Evolutionary conservation across 1,140 invertebrate species (phyloP), one percentile per base, ranked within the genome.

Genomic region (Drosophila truncata): DNA sequence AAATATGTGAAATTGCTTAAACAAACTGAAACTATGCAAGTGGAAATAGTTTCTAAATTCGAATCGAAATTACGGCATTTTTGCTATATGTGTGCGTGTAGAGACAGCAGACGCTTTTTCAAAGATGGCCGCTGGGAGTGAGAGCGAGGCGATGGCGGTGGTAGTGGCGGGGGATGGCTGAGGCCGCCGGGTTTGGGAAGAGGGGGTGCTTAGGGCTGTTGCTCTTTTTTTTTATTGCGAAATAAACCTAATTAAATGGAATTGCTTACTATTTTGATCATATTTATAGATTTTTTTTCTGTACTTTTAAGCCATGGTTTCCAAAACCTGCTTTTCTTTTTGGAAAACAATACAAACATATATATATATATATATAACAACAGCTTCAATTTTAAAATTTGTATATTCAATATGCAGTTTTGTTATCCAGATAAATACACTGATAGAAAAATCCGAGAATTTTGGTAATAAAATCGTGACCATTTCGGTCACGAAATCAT

Each of bases 81-180:
- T 44, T 46, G 16, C 3, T 52, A 27, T 57, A 41, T 70, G 58
- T 54, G 69, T 59, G 61, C 31, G 57, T 69, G 44, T 75, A 71
- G 27, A 59, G 57, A 60, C 33, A 42, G 35, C 42, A 71, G 39
- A 71, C 72, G 31, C 61, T 50, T 85, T 75, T 82, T 82, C 47
- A 81, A 78, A 88, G 58, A 88, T 88, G 84, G 84, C 80, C 65
- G 81, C 80, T 79, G 46, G 61, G 60, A 33, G 70, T 61, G 64
- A 52, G 75, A 49, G 46, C 35, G 11, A 50, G 39, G 18, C 31
- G 54, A 14, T 25, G 44, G 39, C 57, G 33, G 2, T 27, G 44
- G 39, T 50, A 29, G 2, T 27, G 25, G 46, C 46, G 46, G 57
- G 31, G 49, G 66, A 58, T 55, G 58, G 44, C 18, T 77, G n/a